Evolutionary conservation across 2,888 invertebrate genomes (phyloP), one percentile per base, ranked within the genome.

Genomic region (Pollenia labialis): DNA sequence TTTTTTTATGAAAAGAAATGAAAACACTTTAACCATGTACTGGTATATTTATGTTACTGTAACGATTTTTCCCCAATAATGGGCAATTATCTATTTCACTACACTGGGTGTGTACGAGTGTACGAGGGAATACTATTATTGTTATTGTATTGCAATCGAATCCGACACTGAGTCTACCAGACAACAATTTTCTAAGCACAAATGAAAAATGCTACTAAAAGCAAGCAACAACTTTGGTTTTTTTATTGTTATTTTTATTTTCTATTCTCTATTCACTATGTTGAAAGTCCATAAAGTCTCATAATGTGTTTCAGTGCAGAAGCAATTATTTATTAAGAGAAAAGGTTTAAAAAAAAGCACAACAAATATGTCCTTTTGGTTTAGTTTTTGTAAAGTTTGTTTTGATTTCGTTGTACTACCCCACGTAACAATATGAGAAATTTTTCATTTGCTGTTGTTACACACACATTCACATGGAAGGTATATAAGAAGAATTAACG

Each of bases 31-130:
- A 64, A 66, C 72, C 44, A 60, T 62, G 14, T 40, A 64, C 11
- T 79, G n/a, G 52, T 79, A 16, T 54, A 44, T 84, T 44, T 80
- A 46, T 58, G n/a, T 83, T 77, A 62, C 60, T 68, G 46, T 84
- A 87, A 87, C 84, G 87, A 87, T 87, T 87, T 87, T 87, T 84
- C 84, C 84, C 60, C 68, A 60, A 74, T 46, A 76, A 83, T 83
- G 62, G 52, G 14, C 64, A 80, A 76, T 74, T 81, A 50, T 58
- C 11, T 56, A 66, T 62, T 32, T 6, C 23, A 42, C 18, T 46
- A 18, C 48, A 54, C 16, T 75, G 56, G 11, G 32, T 80, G 64
- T 44, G 48, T 56, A 18, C 64, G 23, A 58, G 16, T 40, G 32
- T n/a, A 50, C 14, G 69, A 71, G 3, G 44, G 56, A 44, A 71